Conservation (phyloP, 1,140 invertebrate species). For the Cataglyphis hispanica region DNA sequence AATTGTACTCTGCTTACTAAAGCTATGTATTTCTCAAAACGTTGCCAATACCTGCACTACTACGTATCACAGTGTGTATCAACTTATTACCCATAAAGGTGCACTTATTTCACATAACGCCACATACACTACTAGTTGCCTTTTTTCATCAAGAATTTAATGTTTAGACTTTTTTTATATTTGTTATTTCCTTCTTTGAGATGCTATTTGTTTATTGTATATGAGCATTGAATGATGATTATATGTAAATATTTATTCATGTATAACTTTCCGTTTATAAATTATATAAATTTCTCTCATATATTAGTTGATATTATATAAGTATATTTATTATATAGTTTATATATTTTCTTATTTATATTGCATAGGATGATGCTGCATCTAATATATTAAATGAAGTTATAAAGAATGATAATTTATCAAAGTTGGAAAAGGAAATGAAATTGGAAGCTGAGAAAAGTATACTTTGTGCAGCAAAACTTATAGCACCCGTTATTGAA, state of each 20-base stretch:
- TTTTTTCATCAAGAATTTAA: constrained; percentile 16
- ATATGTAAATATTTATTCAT: not conserved
- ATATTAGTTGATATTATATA: not conserved
- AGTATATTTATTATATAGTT: not conserved
- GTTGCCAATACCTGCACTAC: constrained; percentile 27
- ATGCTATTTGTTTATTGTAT: not conserved
- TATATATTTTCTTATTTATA: constrained; percentile 13
- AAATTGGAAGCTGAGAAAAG: constrained; percentile 93
- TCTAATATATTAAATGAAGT: constrained; percentile 92
- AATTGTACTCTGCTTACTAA: constrained; percentile 10
- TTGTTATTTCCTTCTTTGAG: not conserved
- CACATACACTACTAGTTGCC: constrained; percentile 8
- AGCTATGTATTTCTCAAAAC: constrained; percentile 8
- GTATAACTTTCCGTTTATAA: not conserved
- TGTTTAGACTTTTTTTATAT: not conserved
- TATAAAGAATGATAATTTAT: constrained; percentile 93
- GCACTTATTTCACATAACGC: constrained; percentile 16
- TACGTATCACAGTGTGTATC: constrained; percentile 3
- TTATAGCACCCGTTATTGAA: constrained; percentile 96
- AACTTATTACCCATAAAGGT: constrained; percentile 4
- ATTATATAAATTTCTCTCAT: not conserved
- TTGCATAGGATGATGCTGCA: constrained; percentile 90
- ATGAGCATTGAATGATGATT: not conserved
- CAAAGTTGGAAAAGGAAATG: constrained; percentile 91
- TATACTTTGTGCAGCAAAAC: constrained; percentile 96